These are phyloP conservation scores for Lobophora halterata DNA, from an alignment of 2,888 invertebrate genomes.

Conservation along the genomic window DNA sequence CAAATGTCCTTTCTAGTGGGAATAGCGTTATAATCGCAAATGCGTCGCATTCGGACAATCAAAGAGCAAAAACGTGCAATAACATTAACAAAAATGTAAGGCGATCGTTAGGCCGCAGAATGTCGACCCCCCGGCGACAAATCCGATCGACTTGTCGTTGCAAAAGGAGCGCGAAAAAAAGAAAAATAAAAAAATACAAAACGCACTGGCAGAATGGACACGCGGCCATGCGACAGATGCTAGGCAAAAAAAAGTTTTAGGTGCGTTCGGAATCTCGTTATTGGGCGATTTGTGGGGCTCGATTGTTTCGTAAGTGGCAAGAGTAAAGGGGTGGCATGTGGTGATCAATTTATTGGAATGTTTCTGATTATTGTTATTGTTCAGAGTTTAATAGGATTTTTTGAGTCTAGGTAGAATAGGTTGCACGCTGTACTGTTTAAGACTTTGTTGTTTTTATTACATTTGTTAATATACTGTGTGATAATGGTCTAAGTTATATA, in stretches of 20 bases:
- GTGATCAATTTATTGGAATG: constrained; percentile 24
- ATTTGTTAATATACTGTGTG: no score
- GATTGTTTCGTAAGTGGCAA: constrained; percentile 56
- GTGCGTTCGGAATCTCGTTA: constrained; percentile 59
- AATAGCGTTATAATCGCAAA: constrained; percentile 61
- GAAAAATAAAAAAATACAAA: constrained; percentile 42
- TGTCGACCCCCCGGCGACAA: constrained; percentile 68
- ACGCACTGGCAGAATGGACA: constrained; percentile 55
- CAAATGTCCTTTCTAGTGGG: constrained; percentile 49
- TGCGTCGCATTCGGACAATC: constrained; percentile 74
- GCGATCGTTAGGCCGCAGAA: constrained; percentile 65
- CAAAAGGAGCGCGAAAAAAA: constrained; percentile 52
- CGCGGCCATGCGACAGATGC: constrained; percentile 74
- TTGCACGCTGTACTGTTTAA: not conserved
- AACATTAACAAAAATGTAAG: constrained; percentile 58
- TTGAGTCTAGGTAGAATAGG: constrained; percentile 6
- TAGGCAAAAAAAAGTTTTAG: constrained; percentile 47
- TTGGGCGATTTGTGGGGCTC: constrained; percentile 52
- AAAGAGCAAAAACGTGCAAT: constrained; percentile 59
- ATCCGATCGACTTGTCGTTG: constrained; percentile 64
- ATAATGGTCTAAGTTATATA: no score
- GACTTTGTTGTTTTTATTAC: not conserved
- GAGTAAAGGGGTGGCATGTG: constrained; percentile 44
- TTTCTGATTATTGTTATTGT: constrained; percentile 16
- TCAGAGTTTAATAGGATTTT: constrained; percentile 15